Percentiles rank a stretch among this genome's conserved stretches.
Conservation (phyloP, 2,113 vertebrate species). For the Chaetorhynchus papuensis region DNA sequence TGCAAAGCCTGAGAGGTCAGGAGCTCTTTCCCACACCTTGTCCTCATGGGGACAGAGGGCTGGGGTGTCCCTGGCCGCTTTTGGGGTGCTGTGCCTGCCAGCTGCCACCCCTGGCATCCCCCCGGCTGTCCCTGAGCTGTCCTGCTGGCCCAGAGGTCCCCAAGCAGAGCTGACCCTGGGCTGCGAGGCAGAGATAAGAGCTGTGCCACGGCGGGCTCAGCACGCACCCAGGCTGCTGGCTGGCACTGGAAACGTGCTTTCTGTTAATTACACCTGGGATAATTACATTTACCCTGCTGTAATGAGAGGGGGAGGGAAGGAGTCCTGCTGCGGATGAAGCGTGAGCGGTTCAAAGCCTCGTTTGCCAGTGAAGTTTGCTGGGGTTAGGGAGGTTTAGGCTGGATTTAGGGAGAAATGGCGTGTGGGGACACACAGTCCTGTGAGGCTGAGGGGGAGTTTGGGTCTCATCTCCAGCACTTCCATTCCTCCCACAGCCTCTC, state of each 20-base stretch:
- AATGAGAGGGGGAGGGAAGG: background rate
- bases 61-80: background rate
- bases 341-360: background rate
- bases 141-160: background rate
- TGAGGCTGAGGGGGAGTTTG: background rate
- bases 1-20: rapidly evolving
- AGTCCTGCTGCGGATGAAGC: background rate
- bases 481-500: background rate
- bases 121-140: background rate
- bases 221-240: background rate
- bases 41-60: background rate
- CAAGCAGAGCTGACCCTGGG: background rate
- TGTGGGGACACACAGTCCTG: background rate
- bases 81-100: background rate
- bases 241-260: background rate
- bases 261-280: slow-evolving; percentile 40
- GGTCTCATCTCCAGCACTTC: background rate
- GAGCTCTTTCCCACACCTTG: background rate
- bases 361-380: background rate
- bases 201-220: background rate
- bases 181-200: background rate
- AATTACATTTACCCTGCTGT: background rate
- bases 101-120: background rate
- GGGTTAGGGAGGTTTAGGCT: background rate
- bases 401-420: background rate